Conservation (phyloP, 2,888 invertebrate genomes). For the Holacanthella duospinosa region DNA sequence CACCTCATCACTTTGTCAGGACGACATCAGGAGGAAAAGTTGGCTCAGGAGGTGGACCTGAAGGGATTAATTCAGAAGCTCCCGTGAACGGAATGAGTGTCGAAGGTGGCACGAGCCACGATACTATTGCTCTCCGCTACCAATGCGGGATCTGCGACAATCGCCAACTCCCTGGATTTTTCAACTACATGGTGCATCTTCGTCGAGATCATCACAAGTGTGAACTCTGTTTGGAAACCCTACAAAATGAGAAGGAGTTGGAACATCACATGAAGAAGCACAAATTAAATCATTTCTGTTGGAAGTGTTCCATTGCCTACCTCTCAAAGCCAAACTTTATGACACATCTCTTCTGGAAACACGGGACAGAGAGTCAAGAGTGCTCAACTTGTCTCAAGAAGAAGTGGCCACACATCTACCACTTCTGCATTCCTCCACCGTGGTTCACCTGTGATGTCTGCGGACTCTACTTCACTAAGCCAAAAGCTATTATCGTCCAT, state of each 20-base stretch:
- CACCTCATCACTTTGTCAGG: conserved; percentile 22
- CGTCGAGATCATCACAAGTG: conserved; percentile 73
- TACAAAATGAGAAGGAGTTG: conserved; percentile 64
- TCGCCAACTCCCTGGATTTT: conserved; percentile 69
- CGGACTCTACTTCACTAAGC: conserved; percentile 59
- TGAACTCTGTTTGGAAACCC: conserved; percentile 74
- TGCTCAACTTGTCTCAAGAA: conserved; percentile 78
- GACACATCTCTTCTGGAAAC: conserved; percentile 84
- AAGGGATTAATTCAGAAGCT: not conserved
- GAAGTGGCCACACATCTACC: conserved; percentile 85
- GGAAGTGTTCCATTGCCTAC: conserved; percentile 77
- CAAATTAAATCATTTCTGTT: conserved; percentile 74
- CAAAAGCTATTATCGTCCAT: conserved; percentile 72
- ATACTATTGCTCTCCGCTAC: conserved; percentile 57
- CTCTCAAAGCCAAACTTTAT: conserved; percentile 78
- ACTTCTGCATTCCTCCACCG: conserved; percentile 72
- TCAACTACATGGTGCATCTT: conserved; percentile 77
- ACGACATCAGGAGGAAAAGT: not conserved
- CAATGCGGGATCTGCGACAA: conserved; percentile 58
- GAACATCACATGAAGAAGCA: conserved; percentile 86
- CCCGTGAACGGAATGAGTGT: not conserved
- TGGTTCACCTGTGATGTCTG: conserved; percentile 73
- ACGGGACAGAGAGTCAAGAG: conserved; percentile 74
- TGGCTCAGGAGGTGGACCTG: not conserved
- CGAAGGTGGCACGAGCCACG: conserved; percentile 1